Evolutionary conservation across 92 coral and sea anemone species (phyloP).

Genomic region (Blastomussa wellsi): DNA sequence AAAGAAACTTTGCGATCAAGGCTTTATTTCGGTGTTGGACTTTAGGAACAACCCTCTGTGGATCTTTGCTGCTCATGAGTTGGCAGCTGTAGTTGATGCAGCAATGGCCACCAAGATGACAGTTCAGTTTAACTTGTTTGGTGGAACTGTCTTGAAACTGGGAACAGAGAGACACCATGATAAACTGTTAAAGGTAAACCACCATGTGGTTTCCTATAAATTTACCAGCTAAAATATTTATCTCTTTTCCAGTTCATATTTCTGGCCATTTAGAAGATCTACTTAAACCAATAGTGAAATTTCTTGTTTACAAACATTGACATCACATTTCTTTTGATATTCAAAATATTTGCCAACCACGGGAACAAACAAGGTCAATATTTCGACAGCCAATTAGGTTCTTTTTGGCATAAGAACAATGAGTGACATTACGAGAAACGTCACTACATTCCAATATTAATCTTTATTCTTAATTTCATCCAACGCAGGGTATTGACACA

Average conservation of each 20-base stretch:
- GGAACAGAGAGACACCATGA: conserved; percentile 74
- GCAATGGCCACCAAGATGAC: conserved; percentile 94
- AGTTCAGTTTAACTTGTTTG: conserved; percentile 89
- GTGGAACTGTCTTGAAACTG: conserved; percentile 68
- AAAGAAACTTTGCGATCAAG: conserved; percentile 75
- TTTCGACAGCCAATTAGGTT: too few species aligned
- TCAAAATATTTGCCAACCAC: too few species aligned
- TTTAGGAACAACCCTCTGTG: conserved; percentile 75
- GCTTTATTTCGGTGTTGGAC: conserved; percentile 77
- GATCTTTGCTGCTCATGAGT: conserved; percentile 85
- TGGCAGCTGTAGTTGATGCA: conserved; percentile 76
- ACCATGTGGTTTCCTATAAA: background rate
- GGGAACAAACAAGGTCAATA: too few species aligned
- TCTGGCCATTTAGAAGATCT: too few species aligned
- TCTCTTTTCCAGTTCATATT: too few species aligned
- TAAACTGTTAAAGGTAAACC: conserved; percentile 37
- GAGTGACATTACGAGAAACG: too few species aligned
- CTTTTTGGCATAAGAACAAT: too few species aligned
- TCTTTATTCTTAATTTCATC: too few species aligned
- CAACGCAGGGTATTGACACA: conserved; percentile 74
- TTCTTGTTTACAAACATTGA: too few species aligned
- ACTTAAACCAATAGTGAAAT: too few species aligned
- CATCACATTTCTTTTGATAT: too few species aligned
- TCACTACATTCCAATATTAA: too few species aligned
- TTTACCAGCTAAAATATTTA: background rate